Base-by-base conservation (phyloP, 2,113 vertebrate species). In the Brachirus orientalis region DNA sequence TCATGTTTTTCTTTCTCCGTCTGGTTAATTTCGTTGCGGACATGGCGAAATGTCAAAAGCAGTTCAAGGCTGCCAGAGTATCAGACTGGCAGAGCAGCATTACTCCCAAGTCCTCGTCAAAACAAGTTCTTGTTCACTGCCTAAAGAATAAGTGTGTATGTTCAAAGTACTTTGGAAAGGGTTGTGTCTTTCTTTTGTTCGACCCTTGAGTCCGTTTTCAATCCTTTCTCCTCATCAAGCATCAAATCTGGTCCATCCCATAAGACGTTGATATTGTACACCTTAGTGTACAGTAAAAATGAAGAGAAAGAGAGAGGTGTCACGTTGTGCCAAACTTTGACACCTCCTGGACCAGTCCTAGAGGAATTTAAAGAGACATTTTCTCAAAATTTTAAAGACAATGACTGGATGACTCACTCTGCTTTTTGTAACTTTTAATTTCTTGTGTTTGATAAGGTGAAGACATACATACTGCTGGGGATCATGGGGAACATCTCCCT, bases 101-200 rank as follows among this genome's bases (percentile, higher is more conserved):
- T 91, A 92, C 94, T 95, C 93, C 94, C 92, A 92, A 93, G 91
- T 94, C 90, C 94, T 93, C 90, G 91, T 95, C 92, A 92, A 96
- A 86, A 0, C 95, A 86, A 96, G 94, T 96, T 95, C 96, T 96
- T 96, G 98, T 95, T 98, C 97, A 98, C 96, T 99, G 96, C 97
- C 98, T 95, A 95, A 94, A 94, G 90, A 82, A 82, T 48, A 61
- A 37, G 63, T 61, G 68, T 82, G 56, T 79, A 66, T 79, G 72
- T 81, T 77, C 64, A 74, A 86, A 86, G 84, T 86, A 84, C 68
- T 81, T 62, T 51, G 62, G 64, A 96, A 94, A 90, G 93, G 94
- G 93, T 93, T 88, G 91, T 94, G 91, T 83, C 82, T 95, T 95
- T 93, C 68, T 78, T 77, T 72, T 95, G 60, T 86, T 77, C 94